Base-by-base conservation (phyloP, 2,113 vertebrate species). In the Mugil cephalus region DNA sequence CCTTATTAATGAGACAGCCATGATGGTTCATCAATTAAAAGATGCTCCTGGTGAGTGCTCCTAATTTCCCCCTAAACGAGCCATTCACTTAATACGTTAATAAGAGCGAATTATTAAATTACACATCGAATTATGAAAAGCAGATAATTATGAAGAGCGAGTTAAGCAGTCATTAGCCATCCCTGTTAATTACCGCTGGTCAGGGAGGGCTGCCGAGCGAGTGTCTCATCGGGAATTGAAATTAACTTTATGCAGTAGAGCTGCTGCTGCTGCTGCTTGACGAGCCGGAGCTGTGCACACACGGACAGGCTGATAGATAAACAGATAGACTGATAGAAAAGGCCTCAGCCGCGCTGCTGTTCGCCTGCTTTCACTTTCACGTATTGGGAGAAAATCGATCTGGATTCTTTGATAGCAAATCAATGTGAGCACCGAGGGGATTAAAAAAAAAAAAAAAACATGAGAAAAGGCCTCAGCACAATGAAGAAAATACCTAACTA, bases 111-210 rank as follows among this genome's bases (percentile, higher is more conserved):
- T 98, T 98, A 98, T 98, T 98, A 98, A 98, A 98, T 98, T 97
- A 98, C 96, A 98, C 96, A 96, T 95, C 94, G 92, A 97, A 98
- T 98, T 97, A 98, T 96, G 95, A 98, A 98, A 97, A 97, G 88
- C 93, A 95, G 97, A 97, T 99, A 97, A 99, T 98, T 97, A 97
- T 95, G 94, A 96, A 91, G 95, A 95, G 95, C 96, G 96, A 97
- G 95, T 97, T 91, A 96, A 98, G 96, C 95, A 97, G 97, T 98
- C 98, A 98, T 98, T 98, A 98, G 96, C 96, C 92, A 96, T 96
- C 95, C 95, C 95, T 96, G 95, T 97, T 99, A 99, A 99, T 99
- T 98, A 98, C 95, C 94, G 95, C 92, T 95, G 95, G 97, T 99
- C 96, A 97, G 93, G 94, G 95, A 93, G 95, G 95, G 95, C 90